Conservation (phyloP, 2,888 invertebrate species). For the Drosophila helvetica region DNA sequence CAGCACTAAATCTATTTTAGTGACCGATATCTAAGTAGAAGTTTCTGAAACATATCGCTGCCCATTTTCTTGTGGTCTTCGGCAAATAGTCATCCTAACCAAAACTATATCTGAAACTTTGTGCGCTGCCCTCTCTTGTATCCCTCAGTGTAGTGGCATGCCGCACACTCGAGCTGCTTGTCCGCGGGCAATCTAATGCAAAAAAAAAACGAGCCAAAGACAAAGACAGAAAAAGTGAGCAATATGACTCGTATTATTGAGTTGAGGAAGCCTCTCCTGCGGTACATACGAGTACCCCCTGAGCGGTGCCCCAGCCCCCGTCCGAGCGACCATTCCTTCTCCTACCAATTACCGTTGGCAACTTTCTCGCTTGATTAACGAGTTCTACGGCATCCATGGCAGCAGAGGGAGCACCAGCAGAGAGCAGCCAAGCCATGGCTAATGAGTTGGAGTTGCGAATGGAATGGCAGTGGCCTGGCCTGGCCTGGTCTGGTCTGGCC, state of each 20-base stretch:
- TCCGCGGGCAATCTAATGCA: conserved; percentile 48
- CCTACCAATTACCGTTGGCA: conserved; percentile 43
- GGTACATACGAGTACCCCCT: conserved; percentile 3
- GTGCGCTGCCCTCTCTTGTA: conserved; percentile 1
- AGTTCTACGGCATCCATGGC: conserved; percentile 76
- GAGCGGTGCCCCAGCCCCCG: not conserved
- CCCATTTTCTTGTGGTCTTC: too few relatives aligned
- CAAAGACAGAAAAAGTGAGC: conserved; percentile 28
- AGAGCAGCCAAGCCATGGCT: conserved; percentile 33
- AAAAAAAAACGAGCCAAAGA: conserved; percentile 10
- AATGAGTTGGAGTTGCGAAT: conserved; percentile 53
- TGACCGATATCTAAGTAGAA: too few relatives aligned
- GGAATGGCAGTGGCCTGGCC: conserved; percentile 12
- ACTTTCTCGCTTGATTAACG: conserved; percentile 82
- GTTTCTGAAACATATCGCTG: too few relatives aligned
- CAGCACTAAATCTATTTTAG: too few relatives aligned
- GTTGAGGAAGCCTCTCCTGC: conserved; percentile 15
- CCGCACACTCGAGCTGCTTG: conserved; percentile 24
- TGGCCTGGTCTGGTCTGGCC: too few relatives aligned
- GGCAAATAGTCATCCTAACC: not conserved
- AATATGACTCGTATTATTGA: conserved; percentile 43
- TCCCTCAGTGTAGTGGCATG: not conserved
- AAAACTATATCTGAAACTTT: not conserved
- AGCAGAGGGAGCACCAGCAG: conserved; percentile 36
- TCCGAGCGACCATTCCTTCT: conserved; percentile 10